Evolutionary conservation across 2,797 vertebrate species (phyloP).

Genomic region (Eulemur albifrons): DNA sequence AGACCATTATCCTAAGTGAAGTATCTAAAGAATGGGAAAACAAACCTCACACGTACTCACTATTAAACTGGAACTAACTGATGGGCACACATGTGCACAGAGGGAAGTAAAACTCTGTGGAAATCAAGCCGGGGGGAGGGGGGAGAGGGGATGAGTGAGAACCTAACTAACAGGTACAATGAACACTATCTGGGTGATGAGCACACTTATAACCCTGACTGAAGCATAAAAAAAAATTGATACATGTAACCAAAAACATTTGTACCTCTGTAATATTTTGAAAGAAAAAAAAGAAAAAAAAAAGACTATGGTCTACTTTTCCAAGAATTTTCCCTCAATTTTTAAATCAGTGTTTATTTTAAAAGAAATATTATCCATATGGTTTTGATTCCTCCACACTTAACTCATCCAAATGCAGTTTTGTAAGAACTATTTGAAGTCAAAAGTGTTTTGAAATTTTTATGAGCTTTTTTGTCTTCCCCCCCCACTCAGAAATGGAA

Average conservation of each 20-base stretch:
- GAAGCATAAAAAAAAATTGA: background rate
- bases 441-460: conserved; percentile 74
- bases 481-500: conserved; percentile 58
- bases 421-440: conserved; percentile 76
- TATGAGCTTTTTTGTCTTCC: conserved; percentile 60
- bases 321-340: conserved; percentile 69
- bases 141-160: background rate
- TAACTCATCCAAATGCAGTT: conserved; percentile 74
- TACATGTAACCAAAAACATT: background rate
- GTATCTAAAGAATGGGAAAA: background rate
- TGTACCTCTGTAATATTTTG: background rate
- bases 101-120: background rate
- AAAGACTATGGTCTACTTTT: conserved; percentile 36
- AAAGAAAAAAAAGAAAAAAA: background rate
- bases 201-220: background rate
- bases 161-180: background rate
- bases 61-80: background rate
- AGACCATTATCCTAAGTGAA: background rate
- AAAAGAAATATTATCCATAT: conserved; percentile 73
- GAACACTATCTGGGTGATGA: background rate
- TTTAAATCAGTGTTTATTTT: conserved; percentile 75
- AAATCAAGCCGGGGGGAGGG: background rate
- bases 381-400: conserved; percentile 73
- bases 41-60: background rate
- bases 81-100: no score